Conservation (phyloP, 2,888 invertebrate species). For the Agrochola lota region DNA sequence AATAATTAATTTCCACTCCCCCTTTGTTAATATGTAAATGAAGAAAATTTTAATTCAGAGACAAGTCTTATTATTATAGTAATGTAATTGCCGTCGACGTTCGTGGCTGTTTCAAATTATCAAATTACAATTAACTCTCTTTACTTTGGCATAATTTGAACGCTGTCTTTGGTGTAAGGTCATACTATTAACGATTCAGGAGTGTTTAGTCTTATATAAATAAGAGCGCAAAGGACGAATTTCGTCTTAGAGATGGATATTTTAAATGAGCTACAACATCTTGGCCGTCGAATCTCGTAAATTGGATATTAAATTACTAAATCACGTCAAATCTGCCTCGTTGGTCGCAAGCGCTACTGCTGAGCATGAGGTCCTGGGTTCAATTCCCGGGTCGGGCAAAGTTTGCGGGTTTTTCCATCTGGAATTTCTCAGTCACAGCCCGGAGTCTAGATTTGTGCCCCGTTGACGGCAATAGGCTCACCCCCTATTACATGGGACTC, state of each 20-base stretch:
- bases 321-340: no score
- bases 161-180: slow-evolving; percentile 31
- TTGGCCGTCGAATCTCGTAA: neutral
- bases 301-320: neutral
- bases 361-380: no score
- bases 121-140: slow-evolving; percentile 47
- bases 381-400: no score
- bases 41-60: slow-evolving; percentile 52
- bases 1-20: slow-evolving; percentile 14
- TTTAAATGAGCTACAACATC: neutral
- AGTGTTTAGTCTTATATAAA: slow-evolving; percentile 20
- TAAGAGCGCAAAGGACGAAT: neutral
- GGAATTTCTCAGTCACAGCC: no score
- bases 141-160: slow-evolving; percentile 49
- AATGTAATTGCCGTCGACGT: slow-evolving; percentile 48
- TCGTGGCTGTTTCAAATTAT: slow-evolving; percentile 51
- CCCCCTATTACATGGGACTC: no score
- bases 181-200: slow-evolving; percentile 22
- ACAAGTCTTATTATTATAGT: slow-evolving; percentile 43
- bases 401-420: no score
- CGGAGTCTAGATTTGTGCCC: no score
- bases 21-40: slow-evolving; percentile 41
- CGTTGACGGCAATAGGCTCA: no score
- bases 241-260: neutral
- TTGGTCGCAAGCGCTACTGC: no score